These are phyloP conservation scores for Pyrochroa serraticornis DNA, from an alignment of 2,888 invertebrate genomes.

Conservation along the genomic window DNA sequence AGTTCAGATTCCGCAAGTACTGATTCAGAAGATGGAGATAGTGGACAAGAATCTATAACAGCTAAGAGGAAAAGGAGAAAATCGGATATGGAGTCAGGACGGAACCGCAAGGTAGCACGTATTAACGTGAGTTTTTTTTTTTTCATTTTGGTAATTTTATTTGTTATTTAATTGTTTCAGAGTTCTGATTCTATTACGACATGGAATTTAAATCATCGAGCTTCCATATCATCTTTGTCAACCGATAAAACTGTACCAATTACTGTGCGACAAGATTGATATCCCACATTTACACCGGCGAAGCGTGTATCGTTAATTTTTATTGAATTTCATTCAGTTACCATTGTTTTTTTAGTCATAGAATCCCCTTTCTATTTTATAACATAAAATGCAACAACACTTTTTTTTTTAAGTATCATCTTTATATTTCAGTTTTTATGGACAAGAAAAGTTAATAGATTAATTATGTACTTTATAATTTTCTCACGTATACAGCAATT, in stretches of 20 bases:
- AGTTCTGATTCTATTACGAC: constrained; percentile 32
- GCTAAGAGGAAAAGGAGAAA: constrained; percentile 82
- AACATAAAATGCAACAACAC: background rate
- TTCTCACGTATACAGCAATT: too few species aligned
- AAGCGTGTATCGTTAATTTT: background rate
- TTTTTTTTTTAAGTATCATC: background rate
- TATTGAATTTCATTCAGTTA: constrained; percentile 18
- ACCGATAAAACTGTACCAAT: constrained; percentile 14
- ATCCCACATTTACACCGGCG: constrained; percentile 5
- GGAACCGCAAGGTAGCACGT: constrained; percentile 46
- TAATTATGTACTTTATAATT: too few species aligned
- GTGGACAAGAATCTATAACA: constrained; percentile 87
- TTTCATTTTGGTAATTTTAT: background rate
- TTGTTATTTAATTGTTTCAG: constrained; percentile 26
- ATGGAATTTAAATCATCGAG: constrained; percentile 38
- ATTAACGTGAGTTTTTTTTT: constrained; percentile 42
- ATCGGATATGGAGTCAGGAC: constrained; percentile 55
- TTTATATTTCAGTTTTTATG: background rate
- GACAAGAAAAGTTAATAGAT: too few species aligned
- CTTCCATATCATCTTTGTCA: constrained; percentile 39
- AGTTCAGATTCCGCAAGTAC: constrained; percentile 50
- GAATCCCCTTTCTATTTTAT: constrained; percentile 5
- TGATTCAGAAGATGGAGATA: constrained; percentile 67
- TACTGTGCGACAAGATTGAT: constrained; percentile 27
- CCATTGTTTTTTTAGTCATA: constrained; percentile 23